A percentile compares a stretch with the other conserved stretches of the same genome.
Evolutionary conservation across 1,140 invertebrate genomes (phyloP).

Genomic region (Matsumurasca onukii): DNA sequence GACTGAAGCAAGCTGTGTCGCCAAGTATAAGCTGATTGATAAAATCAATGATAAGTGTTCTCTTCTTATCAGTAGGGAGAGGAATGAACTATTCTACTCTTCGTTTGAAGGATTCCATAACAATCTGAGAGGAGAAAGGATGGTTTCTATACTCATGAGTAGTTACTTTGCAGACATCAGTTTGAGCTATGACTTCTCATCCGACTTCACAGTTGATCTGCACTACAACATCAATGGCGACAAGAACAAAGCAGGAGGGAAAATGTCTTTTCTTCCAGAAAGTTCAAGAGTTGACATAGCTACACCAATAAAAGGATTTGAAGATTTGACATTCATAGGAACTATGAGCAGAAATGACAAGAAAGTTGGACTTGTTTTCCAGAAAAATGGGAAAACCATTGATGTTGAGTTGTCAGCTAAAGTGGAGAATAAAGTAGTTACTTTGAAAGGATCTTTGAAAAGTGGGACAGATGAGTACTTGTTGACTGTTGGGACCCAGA

Average conservation of each 20-base stretch:
- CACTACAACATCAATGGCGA: slow-evolving; percentile 9
- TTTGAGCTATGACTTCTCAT: not conserved
- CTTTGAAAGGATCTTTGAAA: not conserved
- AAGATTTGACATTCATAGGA: slow-evolving; percentile 1
- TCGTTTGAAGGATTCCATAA: not conserved
- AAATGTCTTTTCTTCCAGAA: not conserved
- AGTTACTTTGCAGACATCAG: not conserved
- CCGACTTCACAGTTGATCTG: slow-evolving; percentile 1
- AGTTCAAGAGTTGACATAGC: not conserved
- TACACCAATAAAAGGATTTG: slow-evolving; percentile 7
- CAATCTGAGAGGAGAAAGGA: not conserved
- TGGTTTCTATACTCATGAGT: not conserved
- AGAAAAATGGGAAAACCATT: slow-evolving; percentile 17
- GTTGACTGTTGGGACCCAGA: not conserved
- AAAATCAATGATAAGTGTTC: not conserved
- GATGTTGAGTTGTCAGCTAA: not conserved
- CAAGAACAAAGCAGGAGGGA: not conserved
- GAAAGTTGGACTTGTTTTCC: not conserved
- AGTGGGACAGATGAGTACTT: not conserved
- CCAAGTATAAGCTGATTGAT: not conserved
- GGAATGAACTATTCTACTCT: not conserved
- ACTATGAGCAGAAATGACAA: slow-evolving; percentile 7
- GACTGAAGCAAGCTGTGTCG: not conserved
- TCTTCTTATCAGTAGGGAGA: not conserved
- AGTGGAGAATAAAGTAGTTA: not conserved